Conservation (phyloP, 2,797 vertebrate species). For the Morelia viridis region DNA sequence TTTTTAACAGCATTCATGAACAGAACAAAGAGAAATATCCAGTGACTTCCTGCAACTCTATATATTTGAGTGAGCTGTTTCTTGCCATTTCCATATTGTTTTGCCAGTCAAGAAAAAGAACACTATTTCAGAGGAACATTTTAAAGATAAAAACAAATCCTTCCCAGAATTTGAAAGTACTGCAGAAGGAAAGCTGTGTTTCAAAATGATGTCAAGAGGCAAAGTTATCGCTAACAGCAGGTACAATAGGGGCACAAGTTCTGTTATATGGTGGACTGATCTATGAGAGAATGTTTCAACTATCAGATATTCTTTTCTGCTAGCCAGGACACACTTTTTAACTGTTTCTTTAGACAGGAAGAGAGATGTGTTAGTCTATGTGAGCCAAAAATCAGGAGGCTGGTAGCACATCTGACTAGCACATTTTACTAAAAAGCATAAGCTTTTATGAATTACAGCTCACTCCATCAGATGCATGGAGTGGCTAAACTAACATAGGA, state of each 20-base stretch:
- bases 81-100: conserved; percentile 39
- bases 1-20: conserved; percentile 8
- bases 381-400: not conserved
- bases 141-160: conserved; percentile 49
- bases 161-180: conserved; percentile 20
- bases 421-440: not conserved
- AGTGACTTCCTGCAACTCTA: conserved; percentile 21
- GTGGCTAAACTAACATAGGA: not conserved
- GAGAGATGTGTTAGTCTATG: not conserved
- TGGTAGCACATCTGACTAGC: not conserved
- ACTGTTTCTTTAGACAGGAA: not conserved
- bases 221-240: conserved; percentile 14
- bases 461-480: not conserved
- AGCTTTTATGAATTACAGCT: not conserved
- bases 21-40: conserved; percentile 22
- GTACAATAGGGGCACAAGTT: not conserved
- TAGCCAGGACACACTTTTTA: not conserved
- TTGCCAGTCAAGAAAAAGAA: conserved; percentile 22
- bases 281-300: no score
- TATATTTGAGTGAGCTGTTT: conserved; percentile 8
- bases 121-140: conserved; percentile 26
- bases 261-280: not conserved
- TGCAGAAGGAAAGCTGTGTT: conserved; percentile 24
- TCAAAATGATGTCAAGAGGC: conserved; percentile 8
- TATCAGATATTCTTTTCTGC: not conserved